Evolutionary conservation across 2,888 invertebrate genomes (phyloP).

Genomic region (Cryptus armator): DNA sequence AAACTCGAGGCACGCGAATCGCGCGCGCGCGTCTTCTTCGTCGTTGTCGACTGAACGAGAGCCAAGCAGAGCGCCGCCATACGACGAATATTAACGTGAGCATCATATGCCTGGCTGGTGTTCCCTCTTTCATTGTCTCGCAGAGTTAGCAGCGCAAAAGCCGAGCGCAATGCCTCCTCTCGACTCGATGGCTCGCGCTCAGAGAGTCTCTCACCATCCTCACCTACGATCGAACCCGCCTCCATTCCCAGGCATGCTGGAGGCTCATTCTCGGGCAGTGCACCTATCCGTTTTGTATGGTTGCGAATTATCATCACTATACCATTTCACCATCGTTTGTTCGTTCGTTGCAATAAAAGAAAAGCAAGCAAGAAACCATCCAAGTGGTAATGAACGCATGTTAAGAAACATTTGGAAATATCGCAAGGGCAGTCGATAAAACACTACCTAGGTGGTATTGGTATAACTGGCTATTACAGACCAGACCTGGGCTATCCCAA

Average conservation of each 20-base stretch:
- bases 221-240: conserved; percentile 65
- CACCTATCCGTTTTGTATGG: background rate
- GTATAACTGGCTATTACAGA: too few relatives aligned
- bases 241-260: conserved; percentile 49
- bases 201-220: conserved; percentile 64
- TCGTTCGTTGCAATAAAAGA: background rate
- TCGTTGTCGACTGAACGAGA: conserved; percentile 59
- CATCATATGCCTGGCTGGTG: conserved; percentile 58
- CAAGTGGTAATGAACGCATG: background rate
- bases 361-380: conserved; percentile 17
- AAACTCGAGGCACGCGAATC: conserved; percentile 37
- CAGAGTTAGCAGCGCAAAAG: conserved; percentile 18
- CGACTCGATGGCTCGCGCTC: conserved; percentile 43
- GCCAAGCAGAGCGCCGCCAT: conserved; percentile 64
- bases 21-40: conserved; percentile 34
- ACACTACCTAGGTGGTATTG: too few relatives aligned
- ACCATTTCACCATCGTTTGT: conserved; percentile 11
- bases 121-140: conserved; percentile 76
- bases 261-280: conserved; percentile 51
- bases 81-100: conserved; percentile 79
- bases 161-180: conserved; percentile 17
- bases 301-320: conserved; percentile 22
- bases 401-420: background rate
- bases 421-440: too few relatives aligned
- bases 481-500: too few relatives aligned